A percentile compares a stretch with the other conserved stretches of the same genome.
These are phyloP conservation scores for Drosophila koepferae DNA, from an alignment of 2,888 invertebrate genomes.

Conservation along the genomic window DNA sequence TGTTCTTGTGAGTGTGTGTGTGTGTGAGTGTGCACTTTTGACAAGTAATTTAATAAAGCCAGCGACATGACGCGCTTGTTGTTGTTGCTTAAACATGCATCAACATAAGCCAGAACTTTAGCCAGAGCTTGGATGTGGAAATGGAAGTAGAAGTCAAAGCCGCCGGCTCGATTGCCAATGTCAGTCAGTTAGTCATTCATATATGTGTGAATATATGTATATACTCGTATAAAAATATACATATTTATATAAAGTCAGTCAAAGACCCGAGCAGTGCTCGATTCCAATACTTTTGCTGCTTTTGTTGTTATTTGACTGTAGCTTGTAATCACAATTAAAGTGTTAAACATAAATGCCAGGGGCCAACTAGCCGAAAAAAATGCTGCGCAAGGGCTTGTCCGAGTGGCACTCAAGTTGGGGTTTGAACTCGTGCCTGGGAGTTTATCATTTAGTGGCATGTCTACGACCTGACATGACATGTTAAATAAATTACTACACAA, in stretches of 20 bases:
- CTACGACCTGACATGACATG: constrained; percentile 66
- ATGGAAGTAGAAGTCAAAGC: constrained; percentile 50
- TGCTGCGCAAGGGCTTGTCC: constrained; percentile 61
- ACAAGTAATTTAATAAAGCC: constrained; percentile 81
- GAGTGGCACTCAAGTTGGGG: constrained; percentile 58
- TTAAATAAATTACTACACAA: constrained; percentile 17
- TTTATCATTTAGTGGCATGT: constrained; percentile 71
- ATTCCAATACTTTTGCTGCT: constrained; percentile 34
- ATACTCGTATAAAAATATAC: not conserved
- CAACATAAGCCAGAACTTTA: constrained; percentile 42
- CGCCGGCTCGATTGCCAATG: constrained; percentile 68
- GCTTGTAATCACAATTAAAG: constrained; percentile 83
- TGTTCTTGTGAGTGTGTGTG: constrained; percentile 11
- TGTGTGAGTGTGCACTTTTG: constrained; percentile 68
- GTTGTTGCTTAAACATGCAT: constrained; percentile 61
- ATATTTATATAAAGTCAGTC: constrained; percentile 14
- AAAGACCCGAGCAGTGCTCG: constrained; percentile 32
- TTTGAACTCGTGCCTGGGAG: constrained; percentile 27
- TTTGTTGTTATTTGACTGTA: constrained; percentile 62
- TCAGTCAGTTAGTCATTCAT: constrained; percentile 42
- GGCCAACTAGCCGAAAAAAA: constrained; percentile 57
- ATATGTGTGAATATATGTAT: not conserved
- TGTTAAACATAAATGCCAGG: constrained; percentile 81
- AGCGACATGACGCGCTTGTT: constrained; percentile 72
- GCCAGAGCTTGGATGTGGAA: constrained; percentile 21